Conservation (phyloP, 2,888 invertebrate species). For the Hirtodrosophila cameraria region DNA sequence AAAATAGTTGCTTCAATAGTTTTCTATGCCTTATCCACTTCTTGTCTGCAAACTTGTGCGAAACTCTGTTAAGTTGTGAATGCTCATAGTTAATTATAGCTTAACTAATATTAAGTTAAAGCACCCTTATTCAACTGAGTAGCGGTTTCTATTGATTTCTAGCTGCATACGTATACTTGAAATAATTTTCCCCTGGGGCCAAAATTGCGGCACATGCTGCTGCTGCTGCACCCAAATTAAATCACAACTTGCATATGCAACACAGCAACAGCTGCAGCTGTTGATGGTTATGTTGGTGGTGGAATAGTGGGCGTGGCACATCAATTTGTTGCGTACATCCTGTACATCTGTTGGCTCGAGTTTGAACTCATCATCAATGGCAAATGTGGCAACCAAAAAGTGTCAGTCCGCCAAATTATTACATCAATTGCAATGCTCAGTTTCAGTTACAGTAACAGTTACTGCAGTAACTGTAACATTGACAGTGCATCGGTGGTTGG, state of each 20-base stretch:
- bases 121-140: too few relatives aligned
- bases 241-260: conserved; percentile 48
- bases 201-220: conserved; percentile 69
- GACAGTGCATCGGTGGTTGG: conserved; percentile 39
- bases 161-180: conserved; percentile 1
- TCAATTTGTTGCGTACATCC: conserved; percentile 48
- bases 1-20: too few relatives aligned
- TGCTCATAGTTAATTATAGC: too few relatives aligned
- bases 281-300: conserved; percentile 7
- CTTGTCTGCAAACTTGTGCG: too few relatives aligned
- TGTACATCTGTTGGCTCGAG: conserved; percentile 25
- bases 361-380: conserved; percentile 42
- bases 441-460: conserved; percentile 60
- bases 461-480: too few relatives aligned
- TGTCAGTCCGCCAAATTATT: conserved; percentile 74
- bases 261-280: conserved; percentile 19
- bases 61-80: too few relatives aligned
- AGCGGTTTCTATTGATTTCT: too few relatives aligned
- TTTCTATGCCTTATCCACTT: too few relatives aligned
- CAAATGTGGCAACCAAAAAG: conserved; percentile 51
- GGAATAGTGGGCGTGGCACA: conserved; percentile 49
- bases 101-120: too few relatives aligned
- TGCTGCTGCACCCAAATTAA: conserved; percentile 56
- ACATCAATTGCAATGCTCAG: conserved; percentile 78
- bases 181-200: conserved; percentile 46